These are phyloP conservation scores for Gymnarchus niloticus DNA, from an alignment of 2,113 vertebrate genomes.

Conservation along the genomic window DNA sequence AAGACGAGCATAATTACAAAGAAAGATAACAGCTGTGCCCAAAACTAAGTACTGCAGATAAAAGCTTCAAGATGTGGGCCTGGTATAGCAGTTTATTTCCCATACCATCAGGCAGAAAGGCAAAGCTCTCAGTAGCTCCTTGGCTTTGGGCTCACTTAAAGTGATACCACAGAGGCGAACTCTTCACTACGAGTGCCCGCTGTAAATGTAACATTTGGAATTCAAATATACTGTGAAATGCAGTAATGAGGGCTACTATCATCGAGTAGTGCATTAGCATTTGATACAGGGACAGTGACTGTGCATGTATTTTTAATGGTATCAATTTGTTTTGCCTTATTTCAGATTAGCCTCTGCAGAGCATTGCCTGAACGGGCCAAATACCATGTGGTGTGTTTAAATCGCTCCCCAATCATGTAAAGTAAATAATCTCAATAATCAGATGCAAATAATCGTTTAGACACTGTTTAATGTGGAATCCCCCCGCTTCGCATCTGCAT, in stretches of 20 bases:
- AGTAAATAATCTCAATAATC: slow-evolving; percentile 2
- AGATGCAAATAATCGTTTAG: neutral
- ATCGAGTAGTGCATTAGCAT: neutral
- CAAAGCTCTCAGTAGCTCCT: neutral
- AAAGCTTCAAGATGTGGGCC: neutral
- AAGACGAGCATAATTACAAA: neutral
- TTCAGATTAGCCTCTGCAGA: neutral
- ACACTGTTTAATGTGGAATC: neutral
- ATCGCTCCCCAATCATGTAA: slow-evolving; percentile 2
- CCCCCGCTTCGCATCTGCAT: neutral
- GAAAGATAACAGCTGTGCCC: no score
- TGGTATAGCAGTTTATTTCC: neutral
- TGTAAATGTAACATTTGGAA: slow-evolving; percentile 1
- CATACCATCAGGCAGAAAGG: neutral
- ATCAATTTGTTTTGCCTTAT: neutral
- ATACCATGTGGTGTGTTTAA: neutral
- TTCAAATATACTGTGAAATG: neutral
- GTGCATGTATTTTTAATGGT: slow-evolving; percentile 10
- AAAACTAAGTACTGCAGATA: neutral
- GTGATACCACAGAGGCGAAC: neutral
- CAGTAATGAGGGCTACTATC: slow-evolving; percentile 5
- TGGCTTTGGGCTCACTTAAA: neutral
- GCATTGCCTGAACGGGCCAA: neutral
- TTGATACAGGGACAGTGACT: slow-evolving; percentile 13
- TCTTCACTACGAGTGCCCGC: neutral